Percentiles rank a stretch among this genome's conserved stretches.
These are phyloP conservation scores for Biston betularia DNA, from an alignment of 2,888 invertebrate genomes.

Conservation along the genomic window DNA sequence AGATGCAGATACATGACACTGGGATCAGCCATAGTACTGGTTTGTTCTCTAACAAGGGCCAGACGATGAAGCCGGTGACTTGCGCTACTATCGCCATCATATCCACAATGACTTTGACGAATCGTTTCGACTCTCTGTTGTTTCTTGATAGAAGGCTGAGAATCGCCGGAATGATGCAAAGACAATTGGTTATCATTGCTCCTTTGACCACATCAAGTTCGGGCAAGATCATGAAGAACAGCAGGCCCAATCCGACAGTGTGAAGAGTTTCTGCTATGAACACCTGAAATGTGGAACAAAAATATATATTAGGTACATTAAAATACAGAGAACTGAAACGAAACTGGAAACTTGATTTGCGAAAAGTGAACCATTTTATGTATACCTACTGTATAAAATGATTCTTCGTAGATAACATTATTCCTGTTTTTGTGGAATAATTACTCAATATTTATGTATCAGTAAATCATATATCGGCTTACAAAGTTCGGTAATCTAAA, in stretches of 20 bases:
- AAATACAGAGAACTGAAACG: not conserved
- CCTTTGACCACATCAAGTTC: slow-evolving; percentile 97
- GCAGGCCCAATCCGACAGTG: slow-evolving; percentile 93
- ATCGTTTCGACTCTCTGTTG: slow-evolving; percentile 92
- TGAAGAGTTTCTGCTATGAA: slow-evolving; percentile 95
- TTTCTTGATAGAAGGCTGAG: slow-evolving; percentile 92
- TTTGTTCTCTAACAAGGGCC: slow-evolving; percentile 94
- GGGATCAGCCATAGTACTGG: slow-evolving; percentile 95
- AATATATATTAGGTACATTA: not conserved
- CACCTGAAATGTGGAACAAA: slow-evolving; percentile 81
- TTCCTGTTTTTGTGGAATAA: too few species aligned
- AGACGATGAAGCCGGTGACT: slow-evolving; percentile 95
- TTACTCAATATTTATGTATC: too few species aligned
- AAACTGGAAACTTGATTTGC: not conserved
- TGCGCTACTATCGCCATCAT: slow-evolving; percentile 95
- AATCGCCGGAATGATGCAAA: slow-evolving; percentile 95
- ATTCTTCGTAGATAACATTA: too few species aligned
- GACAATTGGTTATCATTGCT: slow-evolving; percentile 97
- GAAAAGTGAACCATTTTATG: too few species aligned
- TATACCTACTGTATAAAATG: too few species aligned
- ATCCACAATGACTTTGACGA: slow-evolving; percentile 93
- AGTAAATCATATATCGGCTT: too few species aligned
- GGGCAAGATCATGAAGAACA: slow-evolving; percentile 96
- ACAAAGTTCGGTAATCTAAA: too few species aligned
- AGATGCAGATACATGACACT: slow-evolving; percentile 93